These are phyloP conservation scores for Marcusenius ussheri DNA, from an alignment of 2,113 vertebrate genomes.

Conservation along the genomic window DNA sequence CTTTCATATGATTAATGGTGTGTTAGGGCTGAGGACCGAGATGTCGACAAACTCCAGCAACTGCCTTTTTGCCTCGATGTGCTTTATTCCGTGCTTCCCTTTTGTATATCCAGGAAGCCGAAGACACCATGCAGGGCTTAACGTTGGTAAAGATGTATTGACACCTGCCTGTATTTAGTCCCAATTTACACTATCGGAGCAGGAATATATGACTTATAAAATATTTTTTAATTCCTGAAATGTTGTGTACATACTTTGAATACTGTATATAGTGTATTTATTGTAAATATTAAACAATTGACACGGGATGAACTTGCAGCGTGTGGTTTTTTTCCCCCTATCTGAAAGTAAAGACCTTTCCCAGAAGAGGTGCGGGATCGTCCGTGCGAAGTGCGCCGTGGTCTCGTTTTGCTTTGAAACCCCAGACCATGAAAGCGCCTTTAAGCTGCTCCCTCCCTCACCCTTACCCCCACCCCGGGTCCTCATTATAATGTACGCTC, in stretches of 20 bases:
- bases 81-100: conserved; percentile 27
- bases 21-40: not conserved
- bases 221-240: conserved; percentile 69
- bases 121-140: not conserved
- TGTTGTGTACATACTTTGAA: conserved; percentile 84
- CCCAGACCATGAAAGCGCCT: not conserved
- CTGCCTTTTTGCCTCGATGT: conserved; percentile 67
- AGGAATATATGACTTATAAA: conserved; percentile 82
- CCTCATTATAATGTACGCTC: conserved; percentile 58
- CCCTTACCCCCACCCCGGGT: conserved; percentile 29
- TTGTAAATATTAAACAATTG: conserved; percentile 82
- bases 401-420: not conserved
- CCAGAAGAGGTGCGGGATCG: not conserved
- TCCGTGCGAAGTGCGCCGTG: not conserved
- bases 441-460: not conserved
- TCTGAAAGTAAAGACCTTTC: not conserved
- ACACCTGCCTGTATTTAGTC: conserved; percentile 25
- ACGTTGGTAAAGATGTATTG: not conserved
- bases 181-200: conserved; percentile 63
- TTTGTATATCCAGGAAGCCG: not conserved
- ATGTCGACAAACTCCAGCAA: conserved; percentile 58
- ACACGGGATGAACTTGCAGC: not conserved
- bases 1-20: conserved; percentile 43
- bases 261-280: conserved; percentile 76
- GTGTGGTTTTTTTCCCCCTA: not conserved